A percentile compares a stretch with the other conserved stretches of the same genome.
phyloP scores from a whole-genome alignment of 2,888 invertebrate genomes.

The Heliconius erato region DNA sequence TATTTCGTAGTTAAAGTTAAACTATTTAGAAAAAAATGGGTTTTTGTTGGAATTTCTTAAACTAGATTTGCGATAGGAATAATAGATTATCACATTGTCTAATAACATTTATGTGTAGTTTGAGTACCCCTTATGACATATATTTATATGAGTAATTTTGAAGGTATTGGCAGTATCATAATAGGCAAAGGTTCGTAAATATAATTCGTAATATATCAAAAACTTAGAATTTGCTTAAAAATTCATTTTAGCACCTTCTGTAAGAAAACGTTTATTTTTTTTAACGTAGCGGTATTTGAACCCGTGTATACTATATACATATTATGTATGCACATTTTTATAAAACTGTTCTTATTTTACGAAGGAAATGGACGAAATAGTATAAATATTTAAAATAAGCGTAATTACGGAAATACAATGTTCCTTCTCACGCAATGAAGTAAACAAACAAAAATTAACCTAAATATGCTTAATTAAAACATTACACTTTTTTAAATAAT shows the following conservation, averaged over 20 bases:
- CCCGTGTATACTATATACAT: too few species aligned
- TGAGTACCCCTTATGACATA: neutral
- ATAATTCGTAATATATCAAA: neutral
- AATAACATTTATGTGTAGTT: neutral
- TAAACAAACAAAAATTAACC: slow-evolving; percentile 17
- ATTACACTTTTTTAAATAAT: neutral
- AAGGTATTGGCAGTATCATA: neutral
- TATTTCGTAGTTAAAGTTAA: slow-evolving; percentile 23
- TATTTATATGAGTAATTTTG: neutral
- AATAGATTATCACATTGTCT: neutral
- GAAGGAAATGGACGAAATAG: neutral
- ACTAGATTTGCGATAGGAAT: neutral
- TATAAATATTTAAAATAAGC: neutral
- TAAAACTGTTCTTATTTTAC: neutral
- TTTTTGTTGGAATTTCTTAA: neutral
- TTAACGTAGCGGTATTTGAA: too few species aligned
- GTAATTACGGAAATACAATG: neutral
- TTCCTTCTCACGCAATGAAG: slow-evolving; percentile 5
- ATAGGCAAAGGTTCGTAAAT: neutral
- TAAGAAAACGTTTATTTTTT: too few species aligned
- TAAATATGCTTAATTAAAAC: slow-evolving; percentile 17
- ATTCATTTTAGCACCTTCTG: too few species aligned
- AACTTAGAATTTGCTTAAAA: neutral
- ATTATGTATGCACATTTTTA: too few species aligned
- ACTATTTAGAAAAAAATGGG: slow-evolving; percentile 2